These are phyloP conservation scores for Leptobrachium leishanense DNA, from an alignment of 2,113 vertebrate species.

Conservation along the genomic window DNA sequence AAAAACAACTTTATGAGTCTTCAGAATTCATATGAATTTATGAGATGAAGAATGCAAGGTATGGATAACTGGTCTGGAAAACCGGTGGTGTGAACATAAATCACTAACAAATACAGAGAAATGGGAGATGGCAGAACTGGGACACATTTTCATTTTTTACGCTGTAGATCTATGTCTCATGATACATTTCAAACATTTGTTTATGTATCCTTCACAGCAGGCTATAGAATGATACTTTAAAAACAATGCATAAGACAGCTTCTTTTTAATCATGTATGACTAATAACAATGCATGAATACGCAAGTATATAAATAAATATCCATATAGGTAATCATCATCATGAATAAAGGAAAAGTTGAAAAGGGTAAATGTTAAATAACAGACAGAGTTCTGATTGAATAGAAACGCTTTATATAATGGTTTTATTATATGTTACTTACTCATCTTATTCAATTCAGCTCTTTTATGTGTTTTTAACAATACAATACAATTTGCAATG, in stretches of 20 bases:
- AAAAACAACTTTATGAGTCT: neutral
- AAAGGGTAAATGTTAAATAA: too few relatives aligned
- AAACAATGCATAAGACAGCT: too few relatives aligned
- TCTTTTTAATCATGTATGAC: constrained; percentile 32
- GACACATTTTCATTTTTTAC: neutral
- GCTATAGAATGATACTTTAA: too few relatives aligned
- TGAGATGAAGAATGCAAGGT: neutral
- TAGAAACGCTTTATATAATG: too few relatives aligned
- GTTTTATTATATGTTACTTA: too few relatives aligned
- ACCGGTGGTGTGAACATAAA: constrained; percentile 42
- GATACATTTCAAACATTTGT: constrained; percentile 50
- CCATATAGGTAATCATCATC: neutral
- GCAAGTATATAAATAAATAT: neutral
- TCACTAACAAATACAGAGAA: constrained; percentile 21
- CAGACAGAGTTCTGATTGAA: too few relatives aligned
- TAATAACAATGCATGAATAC: neutral
- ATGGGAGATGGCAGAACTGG: constrained; percentile 29
- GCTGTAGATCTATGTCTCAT: constrained; percentile 52
- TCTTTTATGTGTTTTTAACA: too few relatives aligned
- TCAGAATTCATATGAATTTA: constrained; percentile 38
- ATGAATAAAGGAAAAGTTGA: too few relatives aligned
- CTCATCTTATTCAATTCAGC: too few relatives aligned
- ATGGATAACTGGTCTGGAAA: constrained; percentile 1
- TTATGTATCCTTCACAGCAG: neutral
- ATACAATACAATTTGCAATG: too few relatives aligned